These are phyloP conservation scores for Sylvia borin DNA, from an alignment of 2,797 vertebrate genomes.

Conservation along the genomic window DNA sequence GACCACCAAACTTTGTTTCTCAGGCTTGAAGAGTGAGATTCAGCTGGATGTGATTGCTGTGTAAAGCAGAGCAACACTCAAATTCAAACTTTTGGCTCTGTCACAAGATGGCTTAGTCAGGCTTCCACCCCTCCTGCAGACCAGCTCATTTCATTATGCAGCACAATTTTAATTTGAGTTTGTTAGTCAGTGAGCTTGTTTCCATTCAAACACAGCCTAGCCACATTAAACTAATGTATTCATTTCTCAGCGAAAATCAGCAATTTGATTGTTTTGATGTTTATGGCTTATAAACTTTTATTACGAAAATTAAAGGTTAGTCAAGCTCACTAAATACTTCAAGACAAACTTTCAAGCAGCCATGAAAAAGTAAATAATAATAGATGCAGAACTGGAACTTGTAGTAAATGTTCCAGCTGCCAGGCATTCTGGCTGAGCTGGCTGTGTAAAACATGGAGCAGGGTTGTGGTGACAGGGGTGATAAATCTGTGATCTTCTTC, in stretches of 20 bases:
- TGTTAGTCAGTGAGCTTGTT: slow-evolving; percentile 34
- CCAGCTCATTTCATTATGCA: slow-evolving; percentile 18
- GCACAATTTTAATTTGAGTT: slow-evolving; percentile 16
- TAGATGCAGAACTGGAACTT: neutral
- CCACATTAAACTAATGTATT: slow-evolving; percentile 16
- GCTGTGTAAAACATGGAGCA: neutral
- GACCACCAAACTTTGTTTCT: neutral
- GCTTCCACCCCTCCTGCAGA: neutral
- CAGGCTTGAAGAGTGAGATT: slow-evolving; percentile 3
- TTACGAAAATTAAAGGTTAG: slow-evolving; percentile 23
- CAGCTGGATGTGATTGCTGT: neutral
- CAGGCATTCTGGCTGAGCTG: slow-evolving; percentile 1
- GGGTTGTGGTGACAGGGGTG: neutral
- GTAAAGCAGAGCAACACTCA: neutral
- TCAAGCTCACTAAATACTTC: slow-evolving; percentile 22
- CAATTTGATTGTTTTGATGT: slow-evolving; percentile 28
- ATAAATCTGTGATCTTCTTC: slow-evolving; percentile 9
- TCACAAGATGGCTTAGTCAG: slow-evolving; percentile 8
- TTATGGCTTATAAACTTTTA: slow-evolving; percentile 24
- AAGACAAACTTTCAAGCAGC: slow-evolving; percentile 1
- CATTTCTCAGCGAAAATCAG: neutral
- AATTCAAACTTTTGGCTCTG: neutral
- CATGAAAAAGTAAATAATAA: slow-evolving; percentile 18
- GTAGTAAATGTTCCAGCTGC: slow-evolving; percentile 20
- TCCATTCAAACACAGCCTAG: slow-evolving; percentile 23